Percentiles rank a stretch among this genome's conserved stretches.
These are phyloP conservation scores for Chrysotoxum bicinctum DNA, from an alignment of 2,888 invertebrate species.

Conservation along the genomic window DNA sequence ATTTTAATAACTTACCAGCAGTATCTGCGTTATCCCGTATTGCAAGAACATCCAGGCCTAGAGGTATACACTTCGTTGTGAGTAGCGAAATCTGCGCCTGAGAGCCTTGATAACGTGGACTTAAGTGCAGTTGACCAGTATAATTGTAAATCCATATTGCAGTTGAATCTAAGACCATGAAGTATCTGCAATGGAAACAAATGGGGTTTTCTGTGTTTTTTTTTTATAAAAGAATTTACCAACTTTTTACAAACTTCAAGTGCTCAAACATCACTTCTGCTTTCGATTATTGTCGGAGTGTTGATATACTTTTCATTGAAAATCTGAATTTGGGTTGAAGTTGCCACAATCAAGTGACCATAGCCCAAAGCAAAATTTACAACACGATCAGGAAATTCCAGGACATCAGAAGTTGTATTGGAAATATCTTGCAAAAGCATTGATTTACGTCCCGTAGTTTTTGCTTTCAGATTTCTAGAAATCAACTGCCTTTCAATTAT, in stretches of 20 bases:
- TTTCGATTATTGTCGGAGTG: conserved; percentile 96
- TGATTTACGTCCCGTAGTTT: conserved; percentile 89
- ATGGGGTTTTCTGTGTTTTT: no score
- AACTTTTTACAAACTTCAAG: conserved; percentile 81
- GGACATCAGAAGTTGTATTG: conserved; percentile 90
- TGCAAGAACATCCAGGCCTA: conserved; percentile 94
- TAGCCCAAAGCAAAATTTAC: conserved; percentile 93
- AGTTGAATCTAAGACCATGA: conserved; percentile 93
- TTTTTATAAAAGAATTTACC: conserved; percentile 39
- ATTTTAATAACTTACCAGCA: conserved; percentile 84
- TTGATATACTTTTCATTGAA: conserved; percentile 97
- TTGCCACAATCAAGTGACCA: conserved; percentile 93
- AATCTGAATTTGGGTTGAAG: conserved; percentile 96
- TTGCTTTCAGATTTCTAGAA: conserved; percentile 91
- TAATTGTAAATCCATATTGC: conserved; percentile 94
- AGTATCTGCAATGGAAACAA: conserved; percentile 89
- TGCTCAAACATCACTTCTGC: conserved; percentile 79
- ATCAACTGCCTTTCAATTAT: conserved; percentile 92
- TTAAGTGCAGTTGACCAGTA: conserved; percentile 93
- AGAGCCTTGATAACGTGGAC: conserved; percentile 93
- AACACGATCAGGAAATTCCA: conserved; percentile 96
- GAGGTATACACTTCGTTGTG: conserved; percentile 88
- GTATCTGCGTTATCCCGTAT: conserved; percentile 92
- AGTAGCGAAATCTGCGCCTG: conserved; percentile 88
- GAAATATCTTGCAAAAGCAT: conserved; percentile 91